Evolutionary conservation across 1,140 invertebrate species (phyloP).

Genomic region (Cydia splendana): DNA sequence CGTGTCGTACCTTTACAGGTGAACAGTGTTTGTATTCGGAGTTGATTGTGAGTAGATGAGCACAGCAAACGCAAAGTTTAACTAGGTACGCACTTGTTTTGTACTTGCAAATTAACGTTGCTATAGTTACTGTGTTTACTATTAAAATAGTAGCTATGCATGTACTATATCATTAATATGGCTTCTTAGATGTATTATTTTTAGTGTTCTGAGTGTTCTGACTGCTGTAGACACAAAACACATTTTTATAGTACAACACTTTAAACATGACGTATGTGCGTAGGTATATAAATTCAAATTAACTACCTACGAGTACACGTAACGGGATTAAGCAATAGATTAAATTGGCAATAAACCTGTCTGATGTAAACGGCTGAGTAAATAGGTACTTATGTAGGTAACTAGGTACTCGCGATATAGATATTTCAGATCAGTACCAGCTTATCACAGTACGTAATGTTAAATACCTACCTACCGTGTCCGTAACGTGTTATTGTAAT

Average conservation of each 20-base stretch:
- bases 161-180: no score
- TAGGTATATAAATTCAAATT: no score
- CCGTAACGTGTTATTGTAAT: no score
- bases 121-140: not conserved
- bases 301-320: not conserved
- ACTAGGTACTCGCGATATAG: no score
- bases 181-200: no score
- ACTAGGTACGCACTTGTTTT: not conserved
- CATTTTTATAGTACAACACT: not conserved
- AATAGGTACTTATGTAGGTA: no score
- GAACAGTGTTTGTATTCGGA: conserved; percentile 17
- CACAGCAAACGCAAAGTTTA: conserved; percentile 11
- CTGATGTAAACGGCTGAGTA: not conserved
- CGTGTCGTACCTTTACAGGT: conserved; percentile 18
- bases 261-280: no score
- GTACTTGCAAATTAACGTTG: conserved; percentile 11
- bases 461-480: no score
- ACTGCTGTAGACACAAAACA: no score
- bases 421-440: no score
- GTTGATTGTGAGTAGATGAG: conserved; percentile 23
- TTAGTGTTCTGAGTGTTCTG: no score
- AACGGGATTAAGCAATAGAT: not conserved
- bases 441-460: no score
- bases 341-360: conserved; percentile 6
- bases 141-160: not conserved